Evolutionary conservation across 2,797 vertebrate species (phyloP), one percentile per base, ranked within the genome.

Genomic region (Enteromius mattozi): DNA sequence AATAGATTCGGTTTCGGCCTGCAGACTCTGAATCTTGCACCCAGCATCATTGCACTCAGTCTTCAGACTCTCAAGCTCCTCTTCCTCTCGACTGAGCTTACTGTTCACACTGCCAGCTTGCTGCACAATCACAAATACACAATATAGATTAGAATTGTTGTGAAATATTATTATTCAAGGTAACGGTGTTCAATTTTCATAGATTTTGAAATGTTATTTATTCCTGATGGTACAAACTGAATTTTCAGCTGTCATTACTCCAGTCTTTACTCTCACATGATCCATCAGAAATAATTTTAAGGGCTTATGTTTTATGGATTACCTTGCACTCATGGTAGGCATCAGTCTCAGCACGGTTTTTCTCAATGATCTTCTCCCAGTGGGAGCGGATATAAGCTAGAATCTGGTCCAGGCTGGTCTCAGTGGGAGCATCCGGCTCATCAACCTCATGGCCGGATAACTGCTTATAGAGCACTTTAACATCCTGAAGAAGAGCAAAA

Each of bases 331-430:
- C 96, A 87, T 96, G 93, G 89, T 96, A 94, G 85, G 92, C 91
- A 84, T 96, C 95, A 0, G 95, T 92, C 88, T 98, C 96, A 0
- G 91, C 91, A 6, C 95, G 93, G 86, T 95, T 98, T 93, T 93
- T 96, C 91, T 98, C 96, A 0, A 95, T 96, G 65, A 97, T 94
- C 90, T 93, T 97, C 91, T 99, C 97, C 97, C 97, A 99, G 90
- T 97, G 96, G 89, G 93, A 94, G 89, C 96, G 91, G 88, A 99
- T 98, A 66, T 94, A 95, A 89, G 94, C 94, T 86, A 99, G 93
- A 89, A 99, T 96, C 88, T 96, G 95, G 7, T 98, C 96, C 91
- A 99, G 94, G 82, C 95, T 96, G 61, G 94, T 96, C 87, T 97
- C 94, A 54, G 95, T 90, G 35, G 96, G 95, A 51, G 95, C 91